Conservation (phyloP, 2,888 invertebrate species). For the Drosophila tripunctata region DNA sequence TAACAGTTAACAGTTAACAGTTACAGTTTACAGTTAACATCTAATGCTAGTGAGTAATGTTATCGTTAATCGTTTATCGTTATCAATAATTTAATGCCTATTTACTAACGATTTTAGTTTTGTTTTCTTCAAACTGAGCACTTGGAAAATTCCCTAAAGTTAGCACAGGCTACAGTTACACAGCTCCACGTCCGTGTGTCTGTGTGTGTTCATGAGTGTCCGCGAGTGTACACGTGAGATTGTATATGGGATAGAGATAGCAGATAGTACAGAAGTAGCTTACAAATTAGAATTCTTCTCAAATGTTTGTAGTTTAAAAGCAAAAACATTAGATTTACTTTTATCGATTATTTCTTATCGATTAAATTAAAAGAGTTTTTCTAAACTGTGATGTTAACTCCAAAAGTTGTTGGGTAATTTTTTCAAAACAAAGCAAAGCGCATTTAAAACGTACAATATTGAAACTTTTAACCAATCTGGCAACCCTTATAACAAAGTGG, state of each 20-base stretch:
- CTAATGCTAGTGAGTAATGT: constrained; percentile 44
- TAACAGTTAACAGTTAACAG: constrained; percentile 46
- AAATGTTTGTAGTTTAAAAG: no score
- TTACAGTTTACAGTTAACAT: constrained; percentile 43
- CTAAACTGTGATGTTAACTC: no score
- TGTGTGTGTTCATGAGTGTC: background rate
- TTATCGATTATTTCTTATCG: no score
- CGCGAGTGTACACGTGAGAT: background rate
- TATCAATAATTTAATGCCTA: constrained; percentile 41
- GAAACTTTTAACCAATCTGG: no score
- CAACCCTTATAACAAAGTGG: no score
- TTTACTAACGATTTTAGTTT: constrained; percentile 35
- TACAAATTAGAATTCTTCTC: background rate
- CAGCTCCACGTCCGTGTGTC: background rate
- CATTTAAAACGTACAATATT: no score
- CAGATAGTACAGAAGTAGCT: background rate
- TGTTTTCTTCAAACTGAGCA: constrained; percentile 53
- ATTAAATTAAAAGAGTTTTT: no score
- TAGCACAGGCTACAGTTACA: constrained; percentile 41
- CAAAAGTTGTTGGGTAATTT: no score
- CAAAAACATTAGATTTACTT: no score
- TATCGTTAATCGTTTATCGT: constrained; percentile 29
- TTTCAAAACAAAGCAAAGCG: no score
- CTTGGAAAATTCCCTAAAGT: constrained; percentile 74
- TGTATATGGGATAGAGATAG: background rate